Base-by-base conservation (phyloP, 2,113 vertebrate species). In the Cephalophus harveyi region DNA sequence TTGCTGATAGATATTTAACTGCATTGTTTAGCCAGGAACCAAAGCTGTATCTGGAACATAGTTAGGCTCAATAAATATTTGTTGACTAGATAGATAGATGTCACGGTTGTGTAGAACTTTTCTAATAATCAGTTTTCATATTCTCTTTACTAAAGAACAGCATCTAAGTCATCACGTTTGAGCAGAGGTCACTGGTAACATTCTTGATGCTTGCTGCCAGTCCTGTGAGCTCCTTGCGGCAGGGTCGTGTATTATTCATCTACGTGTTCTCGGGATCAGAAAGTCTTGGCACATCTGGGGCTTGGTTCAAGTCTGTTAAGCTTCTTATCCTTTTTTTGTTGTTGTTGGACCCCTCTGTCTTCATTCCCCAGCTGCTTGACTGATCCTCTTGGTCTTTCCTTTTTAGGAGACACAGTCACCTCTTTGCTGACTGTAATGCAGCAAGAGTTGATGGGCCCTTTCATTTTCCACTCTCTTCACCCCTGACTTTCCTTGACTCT, bases 51-150 rank as follows among this genome's bases (percentile, higher is more conserved):
- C 59, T 79, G 93, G 67, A 5, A 92, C 21, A 25, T 5, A 57
- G 48, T 91, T 55, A 48, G 9, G 71, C 48, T 79, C 88, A 82
- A 19, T 81, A 95, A 64, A 94, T 90, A 76, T 60, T 84, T 94
- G 88, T 46, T 81, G n/a, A 14, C 21, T 40, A 27, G 76, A 23
- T 43, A 60, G 91, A 40, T 36, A 25, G 4, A 89, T 62, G 59
- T 43, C 82, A 87, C 4, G 6, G 40, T 40, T 40, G 40, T 81
- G 14, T 0, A 9, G 28, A 89, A 87, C 4, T 25, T 48, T 55
- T 36, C 40, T 74, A 71, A 81, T 93, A 30, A 76, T 40, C 3
- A 11, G 52, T 79, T 85, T 89, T 92, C 19, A 57, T 59, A 79
- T 25, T 87, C 79, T 46, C 62, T 59, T 94, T 78, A 84, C 30